phyloP scores from a whole-genome alignment of 2,797 vertebrate species.

The Taeniopygia guttata region DNA sequence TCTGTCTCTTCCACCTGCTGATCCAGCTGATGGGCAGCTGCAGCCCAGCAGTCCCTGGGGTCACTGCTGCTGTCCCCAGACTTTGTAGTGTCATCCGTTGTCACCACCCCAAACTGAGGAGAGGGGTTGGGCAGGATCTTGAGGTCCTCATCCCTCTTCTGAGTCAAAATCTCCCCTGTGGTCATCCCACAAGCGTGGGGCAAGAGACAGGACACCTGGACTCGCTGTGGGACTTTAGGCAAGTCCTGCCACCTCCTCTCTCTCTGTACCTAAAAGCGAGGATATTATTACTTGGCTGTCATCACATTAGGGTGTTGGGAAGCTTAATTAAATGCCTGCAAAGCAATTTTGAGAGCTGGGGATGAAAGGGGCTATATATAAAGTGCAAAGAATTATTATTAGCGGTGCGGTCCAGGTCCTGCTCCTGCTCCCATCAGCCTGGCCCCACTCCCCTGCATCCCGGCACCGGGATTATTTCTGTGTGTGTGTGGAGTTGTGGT shows the following conservation, averaged over 20 bases:
- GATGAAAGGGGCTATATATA: constrained; percentile 52
- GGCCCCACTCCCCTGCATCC: not conserved
- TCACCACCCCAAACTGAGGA: not conserved
- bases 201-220: not conserved
- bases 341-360: not conserved
- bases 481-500: not conserved
- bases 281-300: constrained; percentile 36
- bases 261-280: not conserved
- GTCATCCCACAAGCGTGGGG: not conserved
- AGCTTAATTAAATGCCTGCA: constrained; percentile 56
- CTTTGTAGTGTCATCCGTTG: fast-evolving
- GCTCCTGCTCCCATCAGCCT: not conserved
- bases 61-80: fast-evolving
- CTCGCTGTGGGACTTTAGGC: not conserved
- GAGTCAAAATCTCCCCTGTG: not conserved
- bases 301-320: constrained; percentile 38
- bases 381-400: constrained; percentile 50
- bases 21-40: constrained; percentile 53
- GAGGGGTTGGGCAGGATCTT: not conserved
- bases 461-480: not conserved
- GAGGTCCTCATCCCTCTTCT: not conserved
- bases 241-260: not conserved
- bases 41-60: not conserved
- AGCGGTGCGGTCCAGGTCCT: not conserved
- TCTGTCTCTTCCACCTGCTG: constrained; percentile 1